phyloP scores from a whole-genome alignment of 2,888 invertebrate genomes.

The Willowsia nigromaculata region DNA sequence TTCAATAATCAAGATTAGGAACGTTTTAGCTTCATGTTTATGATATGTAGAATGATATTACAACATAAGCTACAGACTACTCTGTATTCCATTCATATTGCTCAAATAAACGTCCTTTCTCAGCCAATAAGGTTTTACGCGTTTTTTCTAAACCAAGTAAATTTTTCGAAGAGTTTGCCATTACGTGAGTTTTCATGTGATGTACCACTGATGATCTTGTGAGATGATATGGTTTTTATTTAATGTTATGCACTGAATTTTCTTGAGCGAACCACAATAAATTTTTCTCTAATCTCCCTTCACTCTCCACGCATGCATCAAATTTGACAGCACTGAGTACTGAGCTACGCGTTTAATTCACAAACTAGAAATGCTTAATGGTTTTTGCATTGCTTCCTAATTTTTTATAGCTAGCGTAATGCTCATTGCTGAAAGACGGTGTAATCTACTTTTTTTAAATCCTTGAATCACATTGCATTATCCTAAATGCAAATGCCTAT shows the following conservation, averaged over 20 bases:
- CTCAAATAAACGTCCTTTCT: not conserved
- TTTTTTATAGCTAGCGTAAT: too few relatives aligned
- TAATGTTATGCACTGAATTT: not conserved
- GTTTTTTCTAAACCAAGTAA: too few relatives aligned
- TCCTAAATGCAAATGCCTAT: too few relatives aligned
- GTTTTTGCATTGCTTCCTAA: not conserved
- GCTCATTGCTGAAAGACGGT: too few relatives aligned
- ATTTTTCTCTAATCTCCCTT: not conserved
- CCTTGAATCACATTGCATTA: too few relatives aligned
- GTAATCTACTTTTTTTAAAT: too few relatives aligned
- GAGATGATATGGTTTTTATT: not conserved
- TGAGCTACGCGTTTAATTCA: not conserved
- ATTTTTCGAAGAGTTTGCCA: not conserved
- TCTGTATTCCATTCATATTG: not conserved
- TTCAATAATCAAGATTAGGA: constrained; percentile 5
- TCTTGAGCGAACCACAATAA: not conserved
- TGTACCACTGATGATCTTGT: not conserved
- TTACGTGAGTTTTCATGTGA: not conserved
- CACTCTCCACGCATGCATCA: not conserved
- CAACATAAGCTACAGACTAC: not conserved
- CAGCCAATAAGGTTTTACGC: not conserved
- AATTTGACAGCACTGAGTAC: constrained; percentile 1
- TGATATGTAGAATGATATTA: not conserved
- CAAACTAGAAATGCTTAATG: not conserved
- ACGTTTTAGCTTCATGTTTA: not conserved